These are phyloP conservation scores for Minunthozetes semirufus DNA, from an alignment of 2,888 invertebrate species.

Conservation along the genomic window DNA sequence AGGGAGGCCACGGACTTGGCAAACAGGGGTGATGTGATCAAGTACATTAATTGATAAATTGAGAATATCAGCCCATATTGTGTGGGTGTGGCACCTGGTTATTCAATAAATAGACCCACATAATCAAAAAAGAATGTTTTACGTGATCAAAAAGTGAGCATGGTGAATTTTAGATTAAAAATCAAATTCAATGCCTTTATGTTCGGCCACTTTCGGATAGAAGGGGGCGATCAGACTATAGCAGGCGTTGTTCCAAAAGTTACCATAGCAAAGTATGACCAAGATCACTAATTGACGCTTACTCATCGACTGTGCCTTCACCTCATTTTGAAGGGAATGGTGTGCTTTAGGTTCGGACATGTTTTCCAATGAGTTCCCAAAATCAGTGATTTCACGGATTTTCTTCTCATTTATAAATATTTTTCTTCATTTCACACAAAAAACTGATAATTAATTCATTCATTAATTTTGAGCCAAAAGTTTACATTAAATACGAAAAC, in stretches of 20 bases:
- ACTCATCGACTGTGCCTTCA: neutral
- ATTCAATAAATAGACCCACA: too few relatives aligned
- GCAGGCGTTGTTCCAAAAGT: slow-evolving; percentile 38
- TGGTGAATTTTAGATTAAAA: too few relatives aligned
- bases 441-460: too few relatives aligned
- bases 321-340: too few relatives aligned
- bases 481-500: too few relatives aligned
- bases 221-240: slow-evolving; percentile 66
- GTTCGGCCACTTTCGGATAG: slow-evolving; percentile 74
- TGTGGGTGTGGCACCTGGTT: slow-evolving; percentile 62
- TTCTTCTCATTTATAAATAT: too few relatives aligned
- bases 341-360: too few relatives aligned
- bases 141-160: neutral
- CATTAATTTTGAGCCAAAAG: too few relatives aligned
- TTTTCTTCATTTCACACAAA: too few relatives aligned
- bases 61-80: slow-evolving; percentile 83
- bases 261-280: slow-evolving; percentile 33
- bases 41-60: slow-evolving; percentile 73
- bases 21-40: slow-evolving; percentile 71
- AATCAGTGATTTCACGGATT: too few relatives aligned
- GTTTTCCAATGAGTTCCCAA: too few relatives aligned
- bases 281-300: slow-evolving; percentile 26
- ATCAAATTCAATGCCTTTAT: slow-evolving; percentile 51
- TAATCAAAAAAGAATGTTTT: too few relatives aligned
- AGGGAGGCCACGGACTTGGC: slow-evolving; percentile 60